A percentile compares a stretch with the other conserved stretches of the same genome.
Evolutionary conservation across 2,888 invertebrate species (phyloP).

Genomic region (Trileptium ribeirensis): DNA sequence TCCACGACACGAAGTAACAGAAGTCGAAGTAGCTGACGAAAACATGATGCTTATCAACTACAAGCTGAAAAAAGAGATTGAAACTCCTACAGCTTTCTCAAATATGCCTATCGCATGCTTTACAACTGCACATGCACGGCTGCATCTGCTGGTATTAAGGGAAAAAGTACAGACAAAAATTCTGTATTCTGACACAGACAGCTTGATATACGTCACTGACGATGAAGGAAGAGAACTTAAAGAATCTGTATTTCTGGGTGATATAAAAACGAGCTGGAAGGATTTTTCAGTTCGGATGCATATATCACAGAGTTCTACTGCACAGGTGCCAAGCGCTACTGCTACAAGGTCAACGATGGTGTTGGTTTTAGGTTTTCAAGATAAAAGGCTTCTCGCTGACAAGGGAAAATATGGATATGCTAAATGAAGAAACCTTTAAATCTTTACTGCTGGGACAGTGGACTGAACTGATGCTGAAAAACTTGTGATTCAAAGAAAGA

Average conservation of each 20-base stretch:
- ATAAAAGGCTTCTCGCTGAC: neutral
- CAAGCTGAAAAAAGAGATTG: too few relatives aligned
- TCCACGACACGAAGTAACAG: too few relatives aligned
- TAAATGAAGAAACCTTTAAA: neutral
- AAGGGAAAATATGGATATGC: neutral
- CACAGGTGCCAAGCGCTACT: neutral
- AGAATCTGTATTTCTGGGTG: too few relatives aligned
- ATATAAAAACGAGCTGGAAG: neutral
- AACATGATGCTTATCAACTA: too few relatives aligned
- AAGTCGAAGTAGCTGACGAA: too few relatives aligned
- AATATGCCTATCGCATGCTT: too few relatives aligned
- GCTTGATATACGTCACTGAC: neutral
- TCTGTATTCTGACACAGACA: slow-evolving; percentile 1
- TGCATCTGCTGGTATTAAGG: neutral
- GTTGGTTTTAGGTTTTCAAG: neutral
- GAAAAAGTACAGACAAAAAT: too few relatives aligned
- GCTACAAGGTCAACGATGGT: neutral
- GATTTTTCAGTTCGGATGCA: neutral
- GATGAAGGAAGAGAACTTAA: neutral
- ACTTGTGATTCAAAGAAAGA: too few relatives aligned
- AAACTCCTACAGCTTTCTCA: too few relatives aligned
- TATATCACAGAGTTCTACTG: neutral
- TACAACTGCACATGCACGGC: slow-evolving; percentile 1
- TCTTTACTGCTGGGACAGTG: neutral
- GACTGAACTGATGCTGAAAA: too few relatives aligned